Evolutionary conservation across 2,888 invertebrate genomes (phyloP), one percentile per base, ranked within the genome.

Genomic region (Sipha maydis): DNA sequence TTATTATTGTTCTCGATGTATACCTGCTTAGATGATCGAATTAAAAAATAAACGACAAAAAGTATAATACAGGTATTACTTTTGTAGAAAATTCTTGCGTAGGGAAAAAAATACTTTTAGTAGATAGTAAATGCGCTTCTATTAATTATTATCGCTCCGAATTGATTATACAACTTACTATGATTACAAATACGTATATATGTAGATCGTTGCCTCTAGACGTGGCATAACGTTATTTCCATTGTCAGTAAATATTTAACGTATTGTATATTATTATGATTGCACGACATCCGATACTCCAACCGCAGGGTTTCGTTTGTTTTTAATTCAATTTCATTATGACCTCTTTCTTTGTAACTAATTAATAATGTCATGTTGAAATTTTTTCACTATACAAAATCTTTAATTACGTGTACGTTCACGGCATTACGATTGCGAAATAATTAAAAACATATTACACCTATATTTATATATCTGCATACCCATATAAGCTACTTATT

Each of bases 191-290:
- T 76, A 48, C 28, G 34, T 25, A 61, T 61, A 21, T 25, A 61
- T 25, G 61, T 61, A 84, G 41, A 76, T 84, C 34, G 48, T 85
- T 69, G 85, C 77, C 77, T 85, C 25, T n/a, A 67, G 85, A 48
- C 85, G 41, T 41, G 38, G 78, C 76, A 76, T 76, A 67, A 48
- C 31, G 34, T 76, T 76, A 76, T 67, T 56, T 73, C 79, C 56
- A 71, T 86, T 86, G 85, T 86, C 79, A 38, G 54, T 71, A 79
- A 71, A 54, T 86, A 86, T 86, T 86, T 86, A 86, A 69, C 41
- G 69, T 69, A 67, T 54, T 61, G 76, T 78, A 56, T 73, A 56
- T 82, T 69, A 28, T 78, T 77, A 54, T 21, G 85, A 85, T 78
- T 85, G 78, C 85, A 78, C 85, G 85, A 78, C 71, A 85, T 85